Base-by-base conservation (phyloP, 2,888 invertebrate genomes). In the Philaethria dido region DNA sequence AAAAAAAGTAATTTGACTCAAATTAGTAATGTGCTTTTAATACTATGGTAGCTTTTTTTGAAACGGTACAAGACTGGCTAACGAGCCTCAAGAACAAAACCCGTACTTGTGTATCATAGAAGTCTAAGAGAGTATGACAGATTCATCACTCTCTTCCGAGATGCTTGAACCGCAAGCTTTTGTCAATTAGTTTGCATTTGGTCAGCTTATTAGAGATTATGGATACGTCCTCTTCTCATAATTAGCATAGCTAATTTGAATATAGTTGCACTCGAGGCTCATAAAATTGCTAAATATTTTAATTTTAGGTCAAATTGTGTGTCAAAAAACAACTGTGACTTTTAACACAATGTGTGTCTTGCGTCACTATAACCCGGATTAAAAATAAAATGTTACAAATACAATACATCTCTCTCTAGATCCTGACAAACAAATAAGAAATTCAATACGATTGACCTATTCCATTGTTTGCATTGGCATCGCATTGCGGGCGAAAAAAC, bases 391-490 rank as follows among this genome's bases (percentile, higher is more conserved):
- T 29, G 13, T 18, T 44, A 25, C 29, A 59, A 45, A n/a, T 45
- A 60, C 29, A 60, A 45, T 29, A 60, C 29, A 44, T 29, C 29
- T 60, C 60, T 60, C 44, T 60, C 60, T 39, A 8, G 22, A 9
- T 45, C 45, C 18, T 22, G 18, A 47, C 62, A 55, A 62, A 47
- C 55, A 62, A n/a, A 54, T 33, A 62, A 36, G 60, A 66, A n/a
- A 66, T 62, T 50, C 55, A 57, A 62, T 57, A 62, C 33, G 54
- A 47, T 57, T 59, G 50, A 48, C 47, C 55, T 42, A 67, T 59
- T 59, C 62, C 18, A 42, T 68, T 62, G 62, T 65, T 65, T 63
- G 54, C 62, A 39, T 65, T 69, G 48, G 47, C 57, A 65, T 59
- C 47, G 68, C 48, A 62, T 62, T 62, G 50, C 50, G 60, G 57